Evolutionary conservation across 2,888 invertebrate species (phyloP), one percentile per base, ranked within the genome.

Genomic region (Beris morrisii): DNA sequence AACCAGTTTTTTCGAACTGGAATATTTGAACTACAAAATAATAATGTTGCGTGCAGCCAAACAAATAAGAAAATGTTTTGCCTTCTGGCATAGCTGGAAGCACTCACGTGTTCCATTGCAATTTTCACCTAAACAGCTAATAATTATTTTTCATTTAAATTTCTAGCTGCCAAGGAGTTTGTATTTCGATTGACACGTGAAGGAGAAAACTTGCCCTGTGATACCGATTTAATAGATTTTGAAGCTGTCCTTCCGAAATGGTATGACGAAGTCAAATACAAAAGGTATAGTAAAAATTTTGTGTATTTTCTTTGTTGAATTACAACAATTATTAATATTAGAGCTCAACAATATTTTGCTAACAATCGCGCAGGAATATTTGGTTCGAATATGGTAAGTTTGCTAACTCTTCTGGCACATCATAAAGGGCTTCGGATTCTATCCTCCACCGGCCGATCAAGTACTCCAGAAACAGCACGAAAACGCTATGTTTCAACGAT

Each of bases 401-500:
- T 93, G 52, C 76, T 91, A 6, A 82, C 86, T 1, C 85, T 92
- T 15, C 81, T 93, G 70, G 81, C 89, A 0, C 82, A 91, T 54
- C 88, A 88, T 0, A 86, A 87, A 13, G 87, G 93, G 64, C 79
- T 89, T 31, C 80, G 82, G 2, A 84, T 91, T 50, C 81, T 92
- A 22, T 79, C 86, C 7, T 84, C 85, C 70, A 89, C 92, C 0
- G 83, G 84, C 55, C 85, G 86, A 72, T 90, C 91, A 53, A 83
- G 84, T 68, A 86, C 85, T 0, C 78, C 83, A 1, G 79, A 82
- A 69, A 82, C 85, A 1, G 87, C 91, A 0, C 89, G 90, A 76
- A 84, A 82, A 70, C 82, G 93, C 73, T 93, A 93, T 75, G 77
- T 90, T 5, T 84, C 87, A 4, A 93, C 93, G 0, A 77, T 90